These are phyloP conservation scores for Vulpes vulpes DNA, from an alignment of 2,113 vertebrate species.

Conservation along the genomic window DNA sequence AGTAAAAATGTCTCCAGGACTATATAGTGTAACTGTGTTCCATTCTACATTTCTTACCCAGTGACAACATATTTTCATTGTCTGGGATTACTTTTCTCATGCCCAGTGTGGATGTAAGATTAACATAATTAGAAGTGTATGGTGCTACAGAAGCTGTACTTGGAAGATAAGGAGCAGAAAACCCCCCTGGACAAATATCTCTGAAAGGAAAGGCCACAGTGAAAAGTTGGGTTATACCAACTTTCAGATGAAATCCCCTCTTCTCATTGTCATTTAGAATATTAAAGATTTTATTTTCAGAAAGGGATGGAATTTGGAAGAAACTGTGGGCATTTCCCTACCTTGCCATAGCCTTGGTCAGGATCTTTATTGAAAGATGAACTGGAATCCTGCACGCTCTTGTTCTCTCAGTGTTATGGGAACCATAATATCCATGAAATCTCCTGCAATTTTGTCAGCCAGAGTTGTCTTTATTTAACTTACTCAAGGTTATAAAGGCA, in stretches of 20 bases:
- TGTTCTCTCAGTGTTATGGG: not conserved
- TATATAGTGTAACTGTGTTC: not conserved
- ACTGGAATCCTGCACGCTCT: not conserved
- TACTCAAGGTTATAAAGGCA: not conserved
- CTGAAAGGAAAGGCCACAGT: not conserved
- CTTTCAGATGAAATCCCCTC: not conserved
- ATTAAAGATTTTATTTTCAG: not conserved
- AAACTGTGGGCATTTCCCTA: not conserved
- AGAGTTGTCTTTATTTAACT: conserved; percentile 48
- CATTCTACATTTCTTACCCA: not conserved
- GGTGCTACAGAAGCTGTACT: not conserved
- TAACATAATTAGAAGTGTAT: not conserved
- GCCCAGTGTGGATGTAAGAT: not conserved
- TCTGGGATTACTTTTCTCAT: not conserved
- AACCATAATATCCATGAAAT: not conserved
- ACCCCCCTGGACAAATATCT: not conserved
- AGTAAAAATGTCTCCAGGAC: not conserved
- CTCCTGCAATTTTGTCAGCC: not conserved
- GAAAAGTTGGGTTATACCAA: not conserved
- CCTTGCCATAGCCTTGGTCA: not conserved
- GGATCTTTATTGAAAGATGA: not conserved
- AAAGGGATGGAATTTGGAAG: not conserved
- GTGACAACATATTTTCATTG: not conserved
- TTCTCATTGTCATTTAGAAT: not conserved
- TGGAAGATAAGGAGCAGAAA: not conserved